Evolutionary conservation across 2,113 vertebrate species (phyloP).

Genomic region (Oncorhynchus kisutch): DNA sequence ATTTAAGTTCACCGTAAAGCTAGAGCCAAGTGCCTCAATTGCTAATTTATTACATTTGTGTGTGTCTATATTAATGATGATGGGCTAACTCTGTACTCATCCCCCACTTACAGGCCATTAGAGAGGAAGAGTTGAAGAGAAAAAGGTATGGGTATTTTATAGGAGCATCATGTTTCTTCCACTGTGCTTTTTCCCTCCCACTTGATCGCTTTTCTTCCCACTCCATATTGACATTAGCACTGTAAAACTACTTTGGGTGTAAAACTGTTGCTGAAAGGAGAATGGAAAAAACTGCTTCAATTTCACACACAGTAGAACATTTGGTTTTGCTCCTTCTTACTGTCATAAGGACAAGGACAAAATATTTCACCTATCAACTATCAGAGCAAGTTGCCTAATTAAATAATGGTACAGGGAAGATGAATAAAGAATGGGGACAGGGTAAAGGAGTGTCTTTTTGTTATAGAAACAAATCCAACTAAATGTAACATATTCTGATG

Average conservation of each 20-base stretch:
- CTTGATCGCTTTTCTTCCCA: neutral
- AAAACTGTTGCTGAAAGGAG: neutral
- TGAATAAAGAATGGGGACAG: neutral
- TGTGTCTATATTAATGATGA: neutral
- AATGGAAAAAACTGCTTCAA: neutral
- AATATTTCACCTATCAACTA: neutral
- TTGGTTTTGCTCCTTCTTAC: neutral
- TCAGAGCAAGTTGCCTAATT: neutral
- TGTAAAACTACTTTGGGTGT: neutral
- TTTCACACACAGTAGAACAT: neutral
- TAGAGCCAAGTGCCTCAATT: neutral
- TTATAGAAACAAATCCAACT: neutral
- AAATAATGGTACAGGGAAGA: neutral
- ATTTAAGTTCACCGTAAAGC: neutral
- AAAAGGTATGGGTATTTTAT: neutral
- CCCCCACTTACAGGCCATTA: slow-evolving; percentile 3
- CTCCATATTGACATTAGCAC: neutral
- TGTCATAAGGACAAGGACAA: neutral
- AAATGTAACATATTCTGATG: neutral
- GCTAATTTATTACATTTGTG: neutral
- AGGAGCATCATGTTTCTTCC: neutral
- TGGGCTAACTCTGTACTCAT: neutral
- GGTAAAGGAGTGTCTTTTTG: neutral
- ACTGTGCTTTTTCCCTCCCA: neutral
- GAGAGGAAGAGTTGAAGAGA: neutral